These are phyloP conservation scores for Ceratina calcarata DNA, from an alignment of 1,140 invertebrate genomes.

Conservation along the genomic window DNA sequence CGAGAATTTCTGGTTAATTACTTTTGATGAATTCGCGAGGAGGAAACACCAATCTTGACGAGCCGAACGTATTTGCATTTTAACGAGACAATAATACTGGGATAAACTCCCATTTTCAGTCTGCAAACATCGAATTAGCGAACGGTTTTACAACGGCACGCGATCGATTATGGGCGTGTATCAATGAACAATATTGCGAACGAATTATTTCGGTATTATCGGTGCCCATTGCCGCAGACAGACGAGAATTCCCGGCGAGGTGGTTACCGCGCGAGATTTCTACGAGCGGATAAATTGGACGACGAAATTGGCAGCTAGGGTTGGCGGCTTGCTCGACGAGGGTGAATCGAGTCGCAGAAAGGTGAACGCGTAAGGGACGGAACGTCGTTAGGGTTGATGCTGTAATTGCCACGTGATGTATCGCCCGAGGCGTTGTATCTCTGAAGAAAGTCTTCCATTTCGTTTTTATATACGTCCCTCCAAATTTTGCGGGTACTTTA, in stretches of 20 bases:
- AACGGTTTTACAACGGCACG: no score
- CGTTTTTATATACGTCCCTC: background rate
- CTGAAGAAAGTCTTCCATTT: constrained; percentile 13
- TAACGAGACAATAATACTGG: background rate
- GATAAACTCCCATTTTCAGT: background rate
- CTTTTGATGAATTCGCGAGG: background rate
- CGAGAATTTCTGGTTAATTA: background rate
- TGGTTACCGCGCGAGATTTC: constrained; percentile 56
- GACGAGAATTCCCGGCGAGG: constrained; percentile 34
- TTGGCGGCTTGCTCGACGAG: constrained; percentile 20
- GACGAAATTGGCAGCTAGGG: constrained; percentile 62
- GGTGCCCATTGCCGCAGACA: background rate
- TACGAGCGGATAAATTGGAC: constrained; percentile 67
- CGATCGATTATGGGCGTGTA: background rate
- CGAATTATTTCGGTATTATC: constrained; percentile 12
- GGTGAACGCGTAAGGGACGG: constrained; percentile 39
- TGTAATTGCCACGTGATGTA: constrained; percentile 61
- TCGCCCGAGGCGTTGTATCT: constrained; percentile 13
- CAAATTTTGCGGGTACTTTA: background rate
- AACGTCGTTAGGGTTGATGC: constrained; percentile 47
- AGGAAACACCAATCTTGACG: background rate
- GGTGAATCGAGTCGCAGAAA: constrained; percentile 37
- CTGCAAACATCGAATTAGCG: background rate
- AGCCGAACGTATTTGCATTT: background rate
- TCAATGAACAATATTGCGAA: constrained; percentile 16